A percentile compares a stretch with the other conserved stretches of the same genome.
phyloP scores from a whole-genome alignment of 2,797 vertebrate species.

The Hippoglossus hippoglossus region DNA sequence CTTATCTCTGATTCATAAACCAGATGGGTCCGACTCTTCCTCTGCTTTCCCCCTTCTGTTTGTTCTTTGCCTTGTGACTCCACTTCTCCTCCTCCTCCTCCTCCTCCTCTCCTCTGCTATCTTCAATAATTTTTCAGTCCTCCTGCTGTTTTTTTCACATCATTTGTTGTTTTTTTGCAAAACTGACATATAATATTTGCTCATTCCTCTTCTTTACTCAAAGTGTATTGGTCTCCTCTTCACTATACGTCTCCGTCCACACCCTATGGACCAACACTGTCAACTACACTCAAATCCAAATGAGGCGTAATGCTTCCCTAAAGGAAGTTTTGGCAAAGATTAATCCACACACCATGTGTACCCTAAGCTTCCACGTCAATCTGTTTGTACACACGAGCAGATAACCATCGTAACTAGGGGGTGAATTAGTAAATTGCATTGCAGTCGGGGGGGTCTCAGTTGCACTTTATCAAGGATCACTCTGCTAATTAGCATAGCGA shows the following conservation, averaged over 20 bases:
- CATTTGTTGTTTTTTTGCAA: not conserved
- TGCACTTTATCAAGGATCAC: constrained; percentile 64
- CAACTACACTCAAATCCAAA: not conserved
- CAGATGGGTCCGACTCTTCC: constrained; percentile 69
- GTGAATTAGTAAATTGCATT: constrained; percentile 48
- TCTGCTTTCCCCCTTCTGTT: constrained; percentile 53
- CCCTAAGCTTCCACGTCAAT: constrained; percentile 38
- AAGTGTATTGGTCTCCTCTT: not conserved
- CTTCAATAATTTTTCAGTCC: constrained; percentile 12
- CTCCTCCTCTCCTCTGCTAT: constrained; percentile 19
- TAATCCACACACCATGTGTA: constrained; percentile 39
- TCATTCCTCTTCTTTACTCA: constrained; percentile 8
- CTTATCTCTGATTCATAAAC: constrained; percentile 76
- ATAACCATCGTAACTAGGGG: constrained; percentile 40
- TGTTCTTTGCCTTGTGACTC: constrained; percentile 44
- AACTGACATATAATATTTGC: not conserved
- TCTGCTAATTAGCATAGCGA: constrained; percentile 66
- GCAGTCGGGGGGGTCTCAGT: constrained; percentile 60
- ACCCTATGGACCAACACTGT: no score
- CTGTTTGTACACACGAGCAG: constrained; percentile 40
- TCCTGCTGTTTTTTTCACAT: not conserved
- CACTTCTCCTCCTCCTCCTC: constrained; percentile 24
- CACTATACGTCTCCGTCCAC: no score
- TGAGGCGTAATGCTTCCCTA: no score
- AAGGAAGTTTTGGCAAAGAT: constrained; percentile 4